Percentiles rank a stretch among this genome's conserved stretches.
Evolutionary conservation across 2,888 invertebrate species (phyloP).

Genomic region (Nesidiocoris tenuis): DNA sequence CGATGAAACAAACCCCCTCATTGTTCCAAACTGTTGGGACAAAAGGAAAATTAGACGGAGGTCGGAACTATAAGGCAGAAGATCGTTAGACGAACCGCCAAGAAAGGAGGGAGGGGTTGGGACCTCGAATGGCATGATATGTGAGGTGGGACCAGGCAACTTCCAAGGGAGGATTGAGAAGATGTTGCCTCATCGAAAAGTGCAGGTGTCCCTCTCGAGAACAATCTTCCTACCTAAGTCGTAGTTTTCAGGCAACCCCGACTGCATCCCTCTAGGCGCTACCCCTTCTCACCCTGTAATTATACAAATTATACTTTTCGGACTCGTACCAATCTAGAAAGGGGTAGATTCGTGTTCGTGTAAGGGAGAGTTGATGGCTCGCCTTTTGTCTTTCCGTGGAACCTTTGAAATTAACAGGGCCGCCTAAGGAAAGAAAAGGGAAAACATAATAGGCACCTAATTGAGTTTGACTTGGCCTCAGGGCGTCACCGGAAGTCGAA

Average conservation of each 20-base stretch:
- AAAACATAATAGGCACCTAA: conserved; percentile 13
- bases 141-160: no score
- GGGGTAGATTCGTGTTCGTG: background rate
- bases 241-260: background rate
- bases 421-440: conserved; percentile 2
- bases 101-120: no score
- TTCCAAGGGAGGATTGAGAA: background rate
- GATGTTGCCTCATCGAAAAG: background rate
- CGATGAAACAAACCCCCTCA: background rate
- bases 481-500: background rate
- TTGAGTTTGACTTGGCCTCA: conserved; percentile 16
- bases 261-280: conserved; percentile 8
- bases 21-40: background rate
- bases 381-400: conserved; percentile 7
- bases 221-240: background rate
- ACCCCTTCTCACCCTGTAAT: conserved; percentile 22
- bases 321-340: background rate
- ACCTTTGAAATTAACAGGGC: conserved; percentile 25
- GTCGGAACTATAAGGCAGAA: no score
- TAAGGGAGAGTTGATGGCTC: background rate
- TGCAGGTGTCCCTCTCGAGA: background rate
- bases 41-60: background rate
- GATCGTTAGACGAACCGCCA: background rate
- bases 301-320: conserved; percentile 35
- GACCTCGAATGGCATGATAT: background rate